phyloP scores from a whole-genome alignment of 2,113 vertebrate species.

The Pogonocichla stellata region DNA sequence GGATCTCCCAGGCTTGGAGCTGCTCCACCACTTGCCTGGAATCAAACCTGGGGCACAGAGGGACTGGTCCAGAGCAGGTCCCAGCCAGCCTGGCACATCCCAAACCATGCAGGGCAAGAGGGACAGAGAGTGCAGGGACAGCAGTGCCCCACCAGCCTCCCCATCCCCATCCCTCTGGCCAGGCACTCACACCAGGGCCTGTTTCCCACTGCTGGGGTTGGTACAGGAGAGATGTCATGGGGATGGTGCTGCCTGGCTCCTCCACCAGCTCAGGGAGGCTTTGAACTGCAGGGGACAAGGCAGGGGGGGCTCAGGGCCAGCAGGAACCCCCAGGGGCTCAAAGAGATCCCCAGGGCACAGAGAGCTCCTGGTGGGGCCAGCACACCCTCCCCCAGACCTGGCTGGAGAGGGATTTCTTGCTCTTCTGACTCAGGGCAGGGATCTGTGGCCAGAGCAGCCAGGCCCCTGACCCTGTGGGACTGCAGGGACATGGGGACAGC shows the following conservation, averaged over 20 bases:
- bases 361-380: fast-evolving
- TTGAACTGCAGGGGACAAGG: conserved; percentile 68
- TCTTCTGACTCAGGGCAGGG: conserved; percentile 12
- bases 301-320: background rate
- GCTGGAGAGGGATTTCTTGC: conserved; percentile 75
- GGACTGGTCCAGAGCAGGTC: too few species aligned
- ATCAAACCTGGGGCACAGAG: background rate
- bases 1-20: background rate
- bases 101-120: background rate
- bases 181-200: background rate
- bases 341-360: background rate
- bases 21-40: background rate
- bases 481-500: background rate
- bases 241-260: conserved; percentile 76
- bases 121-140: fast-evolving
- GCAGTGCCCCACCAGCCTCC: fast-evolving
- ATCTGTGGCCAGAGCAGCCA: conserved; percentile 59
- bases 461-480: conserved; percentile 34
- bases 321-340: background rate
- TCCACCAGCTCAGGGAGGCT: conserved; percentile 77
- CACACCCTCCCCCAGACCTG: conserved; percentile 64
- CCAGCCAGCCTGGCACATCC: fast-evolving
- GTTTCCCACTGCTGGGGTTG: conserved; percentile 75
- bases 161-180: background rate
- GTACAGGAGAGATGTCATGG: conserved; percentile 77